Conservation (phyloP, 2,888 invertebrate species). For the Odontocerum albicorne region DNA sequence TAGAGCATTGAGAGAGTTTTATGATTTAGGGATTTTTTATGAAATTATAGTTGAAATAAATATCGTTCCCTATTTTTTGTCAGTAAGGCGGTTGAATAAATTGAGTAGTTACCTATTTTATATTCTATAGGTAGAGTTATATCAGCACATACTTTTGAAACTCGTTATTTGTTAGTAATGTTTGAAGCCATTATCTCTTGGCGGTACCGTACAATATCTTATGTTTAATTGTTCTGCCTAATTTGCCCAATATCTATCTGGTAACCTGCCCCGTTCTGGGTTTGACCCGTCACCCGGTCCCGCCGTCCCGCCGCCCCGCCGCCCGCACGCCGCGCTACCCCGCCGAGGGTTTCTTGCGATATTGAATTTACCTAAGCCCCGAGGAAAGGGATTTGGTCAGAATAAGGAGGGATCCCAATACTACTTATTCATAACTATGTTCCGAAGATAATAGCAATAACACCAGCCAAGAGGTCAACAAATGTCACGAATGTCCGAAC, state of each 20-base stretch:
- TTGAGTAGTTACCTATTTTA: no score
- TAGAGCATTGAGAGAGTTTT: no score
- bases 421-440: slow-evolving; percentile 34
- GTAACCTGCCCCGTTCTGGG: slow-evolving; percentile 6
- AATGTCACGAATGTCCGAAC: slow-evolving; percentile 24
- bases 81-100: no score
- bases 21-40: no score
- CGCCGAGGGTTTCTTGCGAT: slow-evolving; percentile 25
- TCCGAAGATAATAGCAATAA: slow-evolving; percentile 24
- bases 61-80: no score
- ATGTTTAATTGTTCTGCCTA: slow-evolving; percentile 12
- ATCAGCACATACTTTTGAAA: no score
- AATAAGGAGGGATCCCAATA: slow-evolving; percentile 20
- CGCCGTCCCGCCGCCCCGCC: slow-evolving; percentile 1
- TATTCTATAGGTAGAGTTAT: no score
- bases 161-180: no score
- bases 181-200: neutral
- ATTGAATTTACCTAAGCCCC: slow-evolving; percentile 35
- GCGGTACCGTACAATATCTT: neutral
- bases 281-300: slow-evolving; percentile 1
- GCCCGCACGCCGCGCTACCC: slow-evolving; percentile 5
- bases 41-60: no score
- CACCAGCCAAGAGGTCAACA: slow-evolving; percentile 19
- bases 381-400: slow-evolving; percentile 31
- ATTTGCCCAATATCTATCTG: slow-evolving; percentile 7